phyloP scores from a whole-genome alignment of 2,888 invertebrate species.

The Polylopha cassiicola region DNA sequence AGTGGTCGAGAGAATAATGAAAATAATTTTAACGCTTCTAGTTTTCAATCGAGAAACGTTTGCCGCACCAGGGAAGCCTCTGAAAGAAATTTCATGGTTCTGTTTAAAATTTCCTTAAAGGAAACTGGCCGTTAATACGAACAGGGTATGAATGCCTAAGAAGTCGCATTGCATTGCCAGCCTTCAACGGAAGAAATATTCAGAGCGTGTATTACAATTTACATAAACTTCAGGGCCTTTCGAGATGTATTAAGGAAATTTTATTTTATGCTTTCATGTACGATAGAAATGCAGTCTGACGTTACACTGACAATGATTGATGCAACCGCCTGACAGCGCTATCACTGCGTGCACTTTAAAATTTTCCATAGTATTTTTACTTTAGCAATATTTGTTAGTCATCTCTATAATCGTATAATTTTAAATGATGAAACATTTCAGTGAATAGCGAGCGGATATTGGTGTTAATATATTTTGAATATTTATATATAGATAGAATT shows the following conservation, averaged over 20 bases:
- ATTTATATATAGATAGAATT: constrained; percentile 25
- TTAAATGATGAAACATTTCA: neutral
- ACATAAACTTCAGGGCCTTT: constrained; percentile 67
- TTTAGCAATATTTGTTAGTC: too few species aligned
- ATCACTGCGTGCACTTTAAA: too few species aligned
- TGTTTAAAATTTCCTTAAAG: constrained; percentile 32
- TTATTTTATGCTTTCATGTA: constrained; percentile 63
- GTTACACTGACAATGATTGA: constrained; percentile 13
- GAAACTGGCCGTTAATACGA: constrained; percentile 45
- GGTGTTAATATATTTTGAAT: constrained; percentile 15
- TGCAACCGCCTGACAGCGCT: too few species aligned
- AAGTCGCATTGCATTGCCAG: constrained; percentile 45
- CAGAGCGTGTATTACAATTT: constrained; percentile 62
- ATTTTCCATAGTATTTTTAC: too few species aligned
- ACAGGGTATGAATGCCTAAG: constrained; percentile 53
- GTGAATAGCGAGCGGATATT: constrained; percentile 9
- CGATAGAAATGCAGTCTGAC: constrained; percentile 44
- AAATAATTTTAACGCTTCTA: constrained; percentile 2
- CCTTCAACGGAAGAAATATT: constrained; percentile 50
- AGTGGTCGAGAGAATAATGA: constrained; percentile 1
- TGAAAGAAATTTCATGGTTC: constrained; percentile 22
- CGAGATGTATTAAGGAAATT: constrained; percentile 65
- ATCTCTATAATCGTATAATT: too few species aligned
- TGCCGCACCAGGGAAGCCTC: constrained; percentile 10
- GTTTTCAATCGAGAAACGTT: constrained; percentile 8